A percentile compares a stretch with the other conserved stretches of the same genome.
phyloP scores from a whole-genome alignment of 2,113 vertebrate genomes.

The Oncorhynchus gorbuscha region DNA sequence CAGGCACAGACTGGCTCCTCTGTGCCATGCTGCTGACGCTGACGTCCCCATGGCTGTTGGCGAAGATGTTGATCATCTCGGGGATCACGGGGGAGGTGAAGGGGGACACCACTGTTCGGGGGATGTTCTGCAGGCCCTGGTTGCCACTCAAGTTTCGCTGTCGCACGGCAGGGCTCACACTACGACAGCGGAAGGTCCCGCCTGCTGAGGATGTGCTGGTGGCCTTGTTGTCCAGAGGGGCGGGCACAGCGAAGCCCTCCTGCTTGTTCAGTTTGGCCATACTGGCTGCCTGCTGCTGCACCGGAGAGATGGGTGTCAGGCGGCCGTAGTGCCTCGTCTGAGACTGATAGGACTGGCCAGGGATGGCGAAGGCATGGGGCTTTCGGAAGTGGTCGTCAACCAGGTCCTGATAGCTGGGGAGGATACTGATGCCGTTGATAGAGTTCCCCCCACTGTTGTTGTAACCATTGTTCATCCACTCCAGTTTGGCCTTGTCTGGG shows the following conservation, averaged over 20 bases:
- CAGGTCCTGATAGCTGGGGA: constrained; percentile 91
- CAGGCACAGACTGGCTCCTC: constrained; percentile 93
- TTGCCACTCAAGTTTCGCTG: constrained; percentile 88
- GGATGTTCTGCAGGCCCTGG: constrained; percentile 74
- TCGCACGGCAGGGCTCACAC: constrained; percentile 94
- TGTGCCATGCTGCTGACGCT: constrained; percentile 88
- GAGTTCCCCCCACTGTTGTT: constrained; percentile 75
- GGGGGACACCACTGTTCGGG: constrained; percentile 79
- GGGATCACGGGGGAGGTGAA: constrained; percentile 87
- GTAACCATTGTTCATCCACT: constrained; percentile 97
- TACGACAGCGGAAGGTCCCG: constrained; percentile 88
- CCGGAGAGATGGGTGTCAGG: constrained; percentile 91
- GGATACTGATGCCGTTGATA: constrained; percentile 80
- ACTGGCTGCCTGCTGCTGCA: constrained; percentile 85
- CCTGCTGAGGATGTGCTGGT: constrained; percentile 67
- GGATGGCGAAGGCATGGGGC: constrained; percentile 94
- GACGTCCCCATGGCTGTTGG: constrained; percentile 78
- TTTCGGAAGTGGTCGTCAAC: constrained; percentile 97
- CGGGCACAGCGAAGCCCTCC: constrained; percentile 95
- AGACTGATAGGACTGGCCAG: constrained; percentile 89
- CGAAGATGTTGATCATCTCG: constrained; percentile 85
- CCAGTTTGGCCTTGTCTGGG: constrained; percentile 93
- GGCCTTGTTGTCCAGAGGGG: constrained; percentile 91
- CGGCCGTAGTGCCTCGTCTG: constrained; percentile 88
- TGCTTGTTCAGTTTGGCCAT: constrained; percentile 83